Conservation (phyloP, 2,888 invertebrate species). For the Scaptomyza tumidula region DNA sequence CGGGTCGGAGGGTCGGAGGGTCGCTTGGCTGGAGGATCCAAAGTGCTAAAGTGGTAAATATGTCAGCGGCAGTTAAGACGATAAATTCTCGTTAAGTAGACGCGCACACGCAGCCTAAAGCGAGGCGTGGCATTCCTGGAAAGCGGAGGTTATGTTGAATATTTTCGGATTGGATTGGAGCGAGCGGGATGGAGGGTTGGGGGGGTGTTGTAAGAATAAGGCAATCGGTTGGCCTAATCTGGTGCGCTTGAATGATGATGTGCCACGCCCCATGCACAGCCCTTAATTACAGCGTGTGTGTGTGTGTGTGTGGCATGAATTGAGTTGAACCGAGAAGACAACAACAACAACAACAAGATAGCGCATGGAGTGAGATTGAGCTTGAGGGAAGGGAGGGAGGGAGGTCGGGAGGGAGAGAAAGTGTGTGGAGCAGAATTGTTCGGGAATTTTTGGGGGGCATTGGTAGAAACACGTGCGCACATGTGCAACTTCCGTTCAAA, state of each 20-base stretch:
- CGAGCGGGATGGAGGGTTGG: background rate
- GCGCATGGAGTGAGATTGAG: background rate
- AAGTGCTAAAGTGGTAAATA: constrained; percentile 79
- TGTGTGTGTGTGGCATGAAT: constrained; percentile 56
- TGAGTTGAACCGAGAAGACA: constrained; percentile 24
- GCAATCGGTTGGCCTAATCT: constrained; percentile 74
- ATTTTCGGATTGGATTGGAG: too few relatives aligned
- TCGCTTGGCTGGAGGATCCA: constrained; percentile 40
- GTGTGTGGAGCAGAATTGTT: constrained; percentile 10
- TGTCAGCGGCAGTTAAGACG: constrained; percentile 76
- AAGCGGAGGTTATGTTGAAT: background rate
- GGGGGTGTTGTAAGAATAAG: constrained; percentile 22
- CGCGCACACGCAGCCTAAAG: constrained; percentile 70
- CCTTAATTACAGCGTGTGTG: constrained; percentile 74
- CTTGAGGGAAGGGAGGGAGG: background rate
- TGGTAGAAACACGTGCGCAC: constrained; percentile 74
- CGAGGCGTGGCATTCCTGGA: constrained; percentile 3
- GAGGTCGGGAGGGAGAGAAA: background rate
- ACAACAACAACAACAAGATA: too few relatives aligned
- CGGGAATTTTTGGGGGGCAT: constrained; percentile 36
- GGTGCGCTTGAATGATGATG: constrained; percentile 79
- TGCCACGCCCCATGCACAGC: constrained; percentile 68
- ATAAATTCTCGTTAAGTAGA: constrained; percentile 81
- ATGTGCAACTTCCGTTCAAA: constrained; percentile 82
- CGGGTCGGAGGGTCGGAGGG: background rate